phyloP scores from a whole-genome alignment of 2,888 invertebrate species.

The Yponomeuta malinellus region DNA sequence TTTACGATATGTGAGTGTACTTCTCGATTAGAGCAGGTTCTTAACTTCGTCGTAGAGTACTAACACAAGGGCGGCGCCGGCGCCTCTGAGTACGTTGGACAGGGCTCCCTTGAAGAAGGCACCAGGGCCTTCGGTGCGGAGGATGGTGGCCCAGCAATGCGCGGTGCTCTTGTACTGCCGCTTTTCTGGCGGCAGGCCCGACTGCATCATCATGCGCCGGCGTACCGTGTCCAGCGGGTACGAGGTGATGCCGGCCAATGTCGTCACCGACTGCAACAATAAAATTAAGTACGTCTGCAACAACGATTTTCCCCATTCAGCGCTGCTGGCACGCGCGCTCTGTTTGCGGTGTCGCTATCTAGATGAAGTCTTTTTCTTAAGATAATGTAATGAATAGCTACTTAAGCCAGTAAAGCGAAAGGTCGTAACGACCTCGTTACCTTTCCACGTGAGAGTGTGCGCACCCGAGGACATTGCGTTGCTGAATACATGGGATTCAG shows the following conservation, averaged over 20 bases:
- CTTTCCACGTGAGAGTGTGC: too few relatives aligned
- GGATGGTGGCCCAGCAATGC: slow-evolving; percentile 91
- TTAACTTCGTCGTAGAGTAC: slow-evolving; percentile 93
- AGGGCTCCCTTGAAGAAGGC: slow-evolving; percentile 98
- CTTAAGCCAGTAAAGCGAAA: too few relatives aligned
- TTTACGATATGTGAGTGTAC: background rate
- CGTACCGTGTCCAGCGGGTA: slow-evolving; percentile 97
- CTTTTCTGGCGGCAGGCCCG: slow-evolving; percentile 84
- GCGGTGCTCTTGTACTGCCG: slow-evolving; percentile 91
- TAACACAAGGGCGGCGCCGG: slow-evolving; percentile 93
- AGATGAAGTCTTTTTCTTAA: too few relatives aligned
- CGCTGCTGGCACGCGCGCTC: too few relatives aligned
- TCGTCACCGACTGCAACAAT: slow-evolving; percentile 68
- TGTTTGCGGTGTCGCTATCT: too few relatives aligned
- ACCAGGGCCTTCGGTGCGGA: slow-evolving; percentile 83
- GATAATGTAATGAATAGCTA: too few relatives aligned
- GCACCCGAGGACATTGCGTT: too few relatives aligned
- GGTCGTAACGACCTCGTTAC: too few relatives aligned
- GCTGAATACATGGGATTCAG: too few relatives aligned
- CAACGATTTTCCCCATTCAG: too few relatives aligned
- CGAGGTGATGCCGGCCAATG: slow-evolving; percentile 92
- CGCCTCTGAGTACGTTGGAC: slow-evolving; percentile 93
- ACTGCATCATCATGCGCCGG: slow-evolving; percentile 99
- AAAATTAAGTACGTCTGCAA: too few relatives aligned
- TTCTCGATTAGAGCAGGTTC: slow-evolving; percentile 66